Base-by-base conservation (phyloP, 2,888 invertebrate species). In the Alitta virens region DNA sequence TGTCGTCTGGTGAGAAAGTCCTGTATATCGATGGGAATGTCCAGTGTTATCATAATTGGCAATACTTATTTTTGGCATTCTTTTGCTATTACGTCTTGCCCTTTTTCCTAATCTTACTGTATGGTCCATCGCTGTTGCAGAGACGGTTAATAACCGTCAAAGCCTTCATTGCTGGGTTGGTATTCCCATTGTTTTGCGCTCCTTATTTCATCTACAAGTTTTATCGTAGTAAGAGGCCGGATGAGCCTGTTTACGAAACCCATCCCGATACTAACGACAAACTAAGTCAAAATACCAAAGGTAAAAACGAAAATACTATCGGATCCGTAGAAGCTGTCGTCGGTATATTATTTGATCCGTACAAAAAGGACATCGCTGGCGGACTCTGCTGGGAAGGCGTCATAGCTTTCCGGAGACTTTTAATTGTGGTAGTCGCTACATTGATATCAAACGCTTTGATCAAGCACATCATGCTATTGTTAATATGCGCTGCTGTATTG, bases 361-460 rank as follows among this genome's bases (percentile, higher is more conserved):
- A 63, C 27, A 40, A 55, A 9, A 18, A 24, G n/a, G 56, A 65
- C 38, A 46, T 65, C 2, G 40, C 38, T n/a, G 33, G 40, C 1
- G 67, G 65, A 1, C 12, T 67, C 9, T 67, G 67, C 51, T 67
- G 62, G 60, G 67, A 67, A 26, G 67, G 67, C 14, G 52, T 67
- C 23, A 57, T 67, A 14, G 63, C 56, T 40, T 51, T 67, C n/a
- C 52, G 65, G 18, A 40, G 67, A 12, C 52, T 67, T 14, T 40
- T 59, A 1, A 46, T 59, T 21, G 54, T 60, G 12, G 21, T 60
- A 1, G 53, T 52, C 5, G 53, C 54, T 7, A 54, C 60, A 9
- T 46, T 60, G 18, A 60, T 60, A 40, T n/a, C 24, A 1, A 43
- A 60, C 23, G 27, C 21, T 1, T 27, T 60, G 40, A n/a, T 43